Percentiles rank a stretch among this genome's conserved stretches.
Evolutionary conservation across 2,888 invertebrate species (phyloP).

Genomic region (Polyommatus iphigenia): DNA sequence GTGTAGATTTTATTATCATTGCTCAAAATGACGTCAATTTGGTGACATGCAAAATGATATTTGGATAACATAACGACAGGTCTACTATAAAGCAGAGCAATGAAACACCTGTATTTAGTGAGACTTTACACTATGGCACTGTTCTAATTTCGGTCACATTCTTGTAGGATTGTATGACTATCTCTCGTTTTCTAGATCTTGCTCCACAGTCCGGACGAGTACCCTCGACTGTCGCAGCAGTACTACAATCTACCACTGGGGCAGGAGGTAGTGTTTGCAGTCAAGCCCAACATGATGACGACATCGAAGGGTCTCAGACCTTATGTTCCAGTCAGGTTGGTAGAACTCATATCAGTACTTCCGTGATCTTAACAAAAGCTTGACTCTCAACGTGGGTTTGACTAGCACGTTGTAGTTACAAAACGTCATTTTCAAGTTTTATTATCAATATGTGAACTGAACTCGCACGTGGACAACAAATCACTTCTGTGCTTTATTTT

Average conservation of each 20-base stretch:
- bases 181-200: conserved; percentile 66
- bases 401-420: too few species aligned
- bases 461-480: neutral
- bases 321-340: conserved; percentile 27
- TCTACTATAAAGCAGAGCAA: too few species aligned
- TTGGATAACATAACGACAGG: too few species aligned
- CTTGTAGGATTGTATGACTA: neutral
- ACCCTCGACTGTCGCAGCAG: conserved; percentile 83
- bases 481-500: neutral
- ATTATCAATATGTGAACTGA: too few species aligned
- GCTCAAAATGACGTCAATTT: neutral
- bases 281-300: conserved; percentile 87
- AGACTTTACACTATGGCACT: too few species aligned
- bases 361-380: too few species aligned
- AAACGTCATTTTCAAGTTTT: too few species aligned
- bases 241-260: conserved; percentile 84
- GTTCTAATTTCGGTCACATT: too few species aligned
- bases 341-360: neutral
- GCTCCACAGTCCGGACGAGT: conserved; percentile 83
- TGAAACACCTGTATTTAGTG: too few species aligned
- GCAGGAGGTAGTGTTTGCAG: conserved; percentile 84
- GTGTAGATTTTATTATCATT: too few species aligned
- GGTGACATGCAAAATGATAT: neutral
- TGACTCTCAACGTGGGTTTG: too few species aligned
- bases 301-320: conserved; percentile 77